These are phyloP conservation scores for Poeciliopsis prolifica DNA, from an alignment of 2,113 vertebrate genomes.

Conservation along the genomic window DNA sequence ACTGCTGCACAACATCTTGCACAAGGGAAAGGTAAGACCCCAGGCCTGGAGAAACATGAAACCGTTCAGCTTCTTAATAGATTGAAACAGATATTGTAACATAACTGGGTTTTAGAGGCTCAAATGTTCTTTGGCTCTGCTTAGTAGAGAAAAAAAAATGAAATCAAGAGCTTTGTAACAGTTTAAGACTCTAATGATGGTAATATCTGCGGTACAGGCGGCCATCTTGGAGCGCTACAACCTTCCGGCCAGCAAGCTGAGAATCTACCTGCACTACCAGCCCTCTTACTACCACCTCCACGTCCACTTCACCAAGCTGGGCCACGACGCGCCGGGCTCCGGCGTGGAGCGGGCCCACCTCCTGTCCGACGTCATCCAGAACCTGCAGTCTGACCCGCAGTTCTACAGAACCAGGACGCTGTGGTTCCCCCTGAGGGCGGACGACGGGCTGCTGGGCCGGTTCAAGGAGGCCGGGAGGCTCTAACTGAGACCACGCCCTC, in stretches of 20 bases:
- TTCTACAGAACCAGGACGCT: conserved; percentile 84
- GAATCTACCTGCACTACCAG: conserved; percentile 93
- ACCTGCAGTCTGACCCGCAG: conserved; percentile 78
- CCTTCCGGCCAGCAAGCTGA: conserved; percentile 77
- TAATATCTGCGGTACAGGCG: conserved; percentile 74
- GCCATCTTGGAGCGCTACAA: conserved; percentile 80
- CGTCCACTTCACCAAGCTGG: conserved; percentile 90
- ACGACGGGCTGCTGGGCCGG: conserved; percentile 80
- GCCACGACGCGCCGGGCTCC: conserved; percentile 85
- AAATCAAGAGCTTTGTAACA: background rate
- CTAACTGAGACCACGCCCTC: conserved; percentile 16
- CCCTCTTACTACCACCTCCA: conserved; percentile 97
- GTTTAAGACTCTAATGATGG: background rate
- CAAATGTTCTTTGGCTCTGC: background rate
- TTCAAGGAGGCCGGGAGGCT: conserved; percentile 82
- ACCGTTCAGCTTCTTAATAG: no score
- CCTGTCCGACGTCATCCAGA: conserved; percentile 88
- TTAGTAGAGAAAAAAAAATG: background rate
- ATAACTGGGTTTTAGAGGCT: no score
- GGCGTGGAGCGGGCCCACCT: conserved; percentile 91
- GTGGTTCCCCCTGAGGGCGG: conserved; percentile 83
- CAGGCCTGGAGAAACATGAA: no score
- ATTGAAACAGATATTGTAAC: no score
- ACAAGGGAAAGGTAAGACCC: conserved; percentile 85
- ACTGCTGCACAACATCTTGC: conserved; percentile 85